Evolutionary conservation across 2,113 vertebrate species (phyloP), one percentile per base, ranked within the genome.

Genomic region (Emydura subglobosa): DNA sequence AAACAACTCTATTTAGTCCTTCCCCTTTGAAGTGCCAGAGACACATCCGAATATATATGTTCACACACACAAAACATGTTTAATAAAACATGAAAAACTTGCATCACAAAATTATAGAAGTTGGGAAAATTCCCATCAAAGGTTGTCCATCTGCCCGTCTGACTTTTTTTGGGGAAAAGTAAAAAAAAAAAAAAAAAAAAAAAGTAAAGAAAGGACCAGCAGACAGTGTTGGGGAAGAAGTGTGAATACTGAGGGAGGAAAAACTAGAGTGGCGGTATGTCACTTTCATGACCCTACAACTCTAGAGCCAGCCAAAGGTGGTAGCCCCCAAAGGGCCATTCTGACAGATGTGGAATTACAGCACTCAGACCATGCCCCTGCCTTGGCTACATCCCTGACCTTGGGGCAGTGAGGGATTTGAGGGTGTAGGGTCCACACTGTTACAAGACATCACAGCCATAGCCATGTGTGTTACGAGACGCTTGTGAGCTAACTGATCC

Each of bases 1-100:
- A 95, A 87, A 95, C n/a, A 93, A 93, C 92, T 96, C 87, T 94
- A 95, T 95, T 96, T 96, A 94, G 50, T 90, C 81, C 78, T 93
- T 53, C 31, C 88, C 50, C 53, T 13, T 82, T 85, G 76, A 61
- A 24, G 54, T 94, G 79, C 83, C 74, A 85, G 54, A 92, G 94
- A 25, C 79, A 88, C 83, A 92, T 74, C 57, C 74, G 4, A 2
- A 6, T 57, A 82, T n/a, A 1, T 50, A 34, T 22, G 59, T 93
- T 91, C 0, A 74, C 39, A 94, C 53, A 44, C 78, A 22, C 74
- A 94, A 95, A 92, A 84, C 44, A 9, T 88, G 47, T 87, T 92
- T 89, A 89, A 88, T 86, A 88, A 93, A 92, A n/a, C 1, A 8
- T 94, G 83, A 93, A 89, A 47, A 47, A 83, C 19, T 91, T 85